Conservation (phyloP, 1,140 invertebrate species). For the Drosophila truncata region DNA sequence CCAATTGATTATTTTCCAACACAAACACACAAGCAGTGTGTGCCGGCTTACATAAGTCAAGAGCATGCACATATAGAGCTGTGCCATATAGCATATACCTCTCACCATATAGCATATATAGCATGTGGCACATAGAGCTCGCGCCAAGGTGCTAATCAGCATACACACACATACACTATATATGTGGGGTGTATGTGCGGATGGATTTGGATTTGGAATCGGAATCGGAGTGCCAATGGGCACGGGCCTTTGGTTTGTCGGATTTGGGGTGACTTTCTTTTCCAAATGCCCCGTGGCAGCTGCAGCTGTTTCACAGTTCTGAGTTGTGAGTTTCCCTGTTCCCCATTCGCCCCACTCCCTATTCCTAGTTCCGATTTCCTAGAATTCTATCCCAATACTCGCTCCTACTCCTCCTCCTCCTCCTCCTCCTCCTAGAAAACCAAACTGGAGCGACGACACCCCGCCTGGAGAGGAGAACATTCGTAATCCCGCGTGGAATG, state of each 20-base stretch:
- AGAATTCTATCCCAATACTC: slow-evolving; percentile 20
- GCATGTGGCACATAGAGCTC: slow-evolving; percentile 49
- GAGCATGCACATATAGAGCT: slow-evolving; percentile 12
- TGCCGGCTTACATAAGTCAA: slow-evolving; percentile 38
- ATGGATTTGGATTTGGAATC: slow-evolving; percentile 47
- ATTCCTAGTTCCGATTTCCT: slow-evolving; percentile 32
- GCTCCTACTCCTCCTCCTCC: neutral
- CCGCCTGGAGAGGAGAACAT: slow-evolving; percentile 12
- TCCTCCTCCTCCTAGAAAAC: slow-evolving; percentile 1
- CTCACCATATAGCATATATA: slow-evolving; percentile 4
- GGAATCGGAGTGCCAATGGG: slow-evolving; percentile 34
- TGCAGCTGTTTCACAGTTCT: slow-evolving; percentile 44
- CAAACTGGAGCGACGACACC: slow-evolving; percentile 41
- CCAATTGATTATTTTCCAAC: slow-evolving; percentile 78
- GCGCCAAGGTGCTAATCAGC: slow-evolving; percentile 77
- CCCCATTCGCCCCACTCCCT: slow-evolving; percentile 7
- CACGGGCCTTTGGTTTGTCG: slow-evolving; percentile 10
- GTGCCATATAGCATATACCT: neutral
- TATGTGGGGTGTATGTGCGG: slow-evolving; percentile 2
- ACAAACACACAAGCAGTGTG: slow-evolving; percentile 44
- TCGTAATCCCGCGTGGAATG: slow-evolving; percentile 39
- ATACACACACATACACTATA: slow-evolving; percentile 56
- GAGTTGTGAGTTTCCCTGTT: slow-evolving; percentile 11
- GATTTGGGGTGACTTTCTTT: slow-evolving; percentile 75
- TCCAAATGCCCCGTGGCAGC: slow-evolving; percentile 58